A percentile compares a stretch with the other conserved stretches of the same genome.
These are phyloP conservation scores for Penaeus vannamei DNA, from an alignment of 1,140 invertebrate genomes.

Conservation along the genomic window DNA sequence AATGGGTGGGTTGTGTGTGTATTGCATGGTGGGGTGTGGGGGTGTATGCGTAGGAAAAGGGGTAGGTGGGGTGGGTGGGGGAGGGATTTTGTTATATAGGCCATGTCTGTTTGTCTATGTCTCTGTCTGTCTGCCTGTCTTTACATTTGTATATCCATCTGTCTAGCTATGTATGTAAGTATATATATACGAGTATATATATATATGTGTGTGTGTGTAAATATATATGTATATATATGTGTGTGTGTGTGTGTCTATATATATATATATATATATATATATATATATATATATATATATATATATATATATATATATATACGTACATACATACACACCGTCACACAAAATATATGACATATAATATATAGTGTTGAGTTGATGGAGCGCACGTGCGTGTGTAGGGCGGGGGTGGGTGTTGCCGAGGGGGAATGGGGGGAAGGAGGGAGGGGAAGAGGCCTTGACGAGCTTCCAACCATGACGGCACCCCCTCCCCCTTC, in stretches of 20 bases:
- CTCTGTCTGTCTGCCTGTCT: not conserved
- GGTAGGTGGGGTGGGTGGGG: too few relatives aligned
- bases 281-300: conserved; percentile 36
- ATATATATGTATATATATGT: conserved; percentile 32
- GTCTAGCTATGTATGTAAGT: too few relatives aligned
- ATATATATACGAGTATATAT: not conserved
- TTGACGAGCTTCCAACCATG: too few relatives aligned
- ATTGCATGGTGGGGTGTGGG: too few relatives aligned
- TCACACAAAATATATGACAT: not conserved
- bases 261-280: conserved; percentile 42
- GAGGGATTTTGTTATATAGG: not conserved
- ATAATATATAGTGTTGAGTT: not conserved
- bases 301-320: conserved; percentile 33
- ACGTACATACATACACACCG: conserved; percentile 2
- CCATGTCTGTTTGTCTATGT: too few relatives aligned
- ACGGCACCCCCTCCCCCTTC: too few relatives aligned
- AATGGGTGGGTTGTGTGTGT: too few relatives aligned
- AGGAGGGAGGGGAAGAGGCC: too few relatives aligned
- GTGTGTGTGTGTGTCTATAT: conserved; percentile 4
- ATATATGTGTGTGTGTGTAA: not conserved
- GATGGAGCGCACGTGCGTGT: not conserved
- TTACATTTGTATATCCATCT: not conserved
- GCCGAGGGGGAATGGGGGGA: too few relatives aligned
- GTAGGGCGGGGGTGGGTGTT: too few relatives aligned
- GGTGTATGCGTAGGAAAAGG: too few relatives aligned